phyloP scores from a whole-genome alignment of 2,888 invertebrate genomes.

The Sinelater perroti region DNA sequence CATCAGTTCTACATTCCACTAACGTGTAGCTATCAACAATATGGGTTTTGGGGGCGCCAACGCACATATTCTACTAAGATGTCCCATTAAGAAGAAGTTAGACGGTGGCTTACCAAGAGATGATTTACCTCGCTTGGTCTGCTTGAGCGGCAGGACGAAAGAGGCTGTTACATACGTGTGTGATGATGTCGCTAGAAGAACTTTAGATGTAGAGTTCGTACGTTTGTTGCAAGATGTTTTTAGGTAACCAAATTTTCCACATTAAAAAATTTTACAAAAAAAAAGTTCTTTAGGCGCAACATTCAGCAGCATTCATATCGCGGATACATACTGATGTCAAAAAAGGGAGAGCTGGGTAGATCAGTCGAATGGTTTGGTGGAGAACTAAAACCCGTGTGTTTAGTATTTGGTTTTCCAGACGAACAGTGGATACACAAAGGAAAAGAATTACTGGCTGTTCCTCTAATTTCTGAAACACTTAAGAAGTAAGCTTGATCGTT shows the following conservation, averaged over 20 bases:
- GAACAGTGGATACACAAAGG: constrained; percentile 13
- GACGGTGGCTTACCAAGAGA: constrained; percentile 69
- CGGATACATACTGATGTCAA: constrained; percentile 24
- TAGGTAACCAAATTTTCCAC: too few species aligned
- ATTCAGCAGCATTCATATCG: constrained; percentile 17
- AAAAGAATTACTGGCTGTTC: constrained; percentile 71
- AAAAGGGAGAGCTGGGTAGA: constrained; percentile 26
- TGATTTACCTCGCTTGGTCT: constrained; percentile 75
- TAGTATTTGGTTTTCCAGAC: constrained; percentile 12
- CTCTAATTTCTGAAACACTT: constrained; percentile 77
- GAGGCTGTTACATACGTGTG: constrained; percentile 74
- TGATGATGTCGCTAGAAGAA: constrained; percentile 68
- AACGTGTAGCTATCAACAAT: constrained; percentile 78
- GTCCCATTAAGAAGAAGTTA: constrained; percentile 67
- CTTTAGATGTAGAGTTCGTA: constrained; percentile 68
- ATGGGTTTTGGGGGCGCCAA: constrained; percentile 96
- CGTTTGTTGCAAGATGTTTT: constrained; percentile 51
- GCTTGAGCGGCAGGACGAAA: constrained; percentile 81
- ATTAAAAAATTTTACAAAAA: too few species aligned
- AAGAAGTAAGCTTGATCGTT: constrained; percentile 57
- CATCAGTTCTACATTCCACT: too few species aligned
- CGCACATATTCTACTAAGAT: constrained; percentile 74
- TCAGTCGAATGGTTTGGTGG: constrained; percentile 4
- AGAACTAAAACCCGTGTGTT: constrained; percentile 5
- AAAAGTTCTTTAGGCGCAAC: constrained; percentile 19